Conservation (phyloP, 92 coral and sea anemone species). For the Paramuricea clavata region DNA sequence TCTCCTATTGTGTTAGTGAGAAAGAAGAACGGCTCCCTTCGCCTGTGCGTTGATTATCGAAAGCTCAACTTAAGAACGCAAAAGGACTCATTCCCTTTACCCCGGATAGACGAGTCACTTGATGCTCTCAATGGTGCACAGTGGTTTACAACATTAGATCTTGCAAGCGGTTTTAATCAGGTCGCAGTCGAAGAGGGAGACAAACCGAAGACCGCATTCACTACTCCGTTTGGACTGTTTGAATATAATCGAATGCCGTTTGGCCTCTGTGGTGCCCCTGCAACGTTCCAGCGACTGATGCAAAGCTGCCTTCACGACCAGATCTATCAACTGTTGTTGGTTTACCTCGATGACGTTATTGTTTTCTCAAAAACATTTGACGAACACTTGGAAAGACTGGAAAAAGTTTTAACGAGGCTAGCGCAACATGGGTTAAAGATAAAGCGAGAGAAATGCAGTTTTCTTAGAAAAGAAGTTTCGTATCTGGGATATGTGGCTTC, state of each 20-base stretch:
- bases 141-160: conserved; percentile 60
- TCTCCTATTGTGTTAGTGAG: conserved; percentile 48
- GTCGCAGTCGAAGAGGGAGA: conserved; percentile 72
- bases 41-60: conserved; percentile 56
- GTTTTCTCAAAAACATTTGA: conserved; percentile 42
- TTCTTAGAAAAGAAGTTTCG: too few species aligned
- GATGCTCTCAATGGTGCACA: conserved; percentile 48
- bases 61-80: conserved; percentile 17
- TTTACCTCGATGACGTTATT: conserved; percentile 45
- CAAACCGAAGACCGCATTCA: conserved; percentile 69
- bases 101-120: conserved; percentile 46
- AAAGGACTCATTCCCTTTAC: conserved; percentile 44
- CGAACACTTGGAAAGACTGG: conserved; percentile 42
- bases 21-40: conserved; percentile 32
- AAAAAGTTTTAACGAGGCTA: conserved; percentile 31
- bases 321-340: conserved; percentile 70
- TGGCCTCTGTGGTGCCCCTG: conserved; percentile 66
- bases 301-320: conserved; percentile 65
- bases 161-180: conserved; percentile 74
- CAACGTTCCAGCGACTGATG: conserved; percentile 68
- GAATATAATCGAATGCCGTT: conserved; percentile 71
- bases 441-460: conserved; percentile 36
- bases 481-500: too few species aligned
- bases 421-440: conserved; percentile 38
- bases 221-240: conserved; percentile 68